Evolutionary conservation across 2,797 vertebrate genomes (phyloP).

Genomic region (Propithecus perrieri): DNA sequence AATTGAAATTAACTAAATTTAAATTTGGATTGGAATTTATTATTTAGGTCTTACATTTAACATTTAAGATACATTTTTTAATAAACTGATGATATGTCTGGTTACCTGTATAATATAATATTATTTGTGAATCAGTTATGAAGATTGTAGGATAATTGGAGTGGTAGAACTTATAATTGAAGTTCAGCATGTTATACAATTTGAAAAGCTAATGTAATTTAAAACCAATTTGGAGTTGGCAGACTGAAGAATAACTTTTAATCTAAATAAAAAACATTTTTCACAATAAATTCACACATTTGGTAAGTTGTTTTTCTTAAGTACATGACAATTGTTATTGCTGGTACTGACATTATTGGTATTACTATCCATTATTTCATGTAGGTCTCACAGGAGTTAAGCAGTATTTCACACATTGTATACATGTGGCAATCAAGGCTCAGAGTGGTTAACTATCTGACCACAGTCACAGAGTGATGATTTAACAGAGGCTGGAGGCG

Average conservation of each 20-base stretch:
- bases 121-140: background rate
- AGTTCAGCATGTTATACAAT: background rate
- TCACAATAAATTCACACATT: background rate
- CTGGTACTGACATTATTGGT: background rate
- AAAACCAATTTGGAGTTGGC: background rate
- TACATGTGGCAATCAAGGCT: background rate
- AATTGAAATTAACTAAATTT: background rate
- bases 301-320: background rate
- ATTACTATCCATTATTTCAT: background rate
- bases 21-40: background rate
- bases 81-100: background rate
- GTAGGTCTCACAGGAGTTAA: background rate
- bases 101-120: background rate
- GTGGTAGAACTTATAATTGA: background rate
- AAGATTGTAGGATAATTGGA: too few relatives aligned
- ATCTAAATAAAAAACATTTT: background rate
- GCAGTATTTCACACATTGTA: background rate
- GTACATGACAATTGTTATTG: background rate
- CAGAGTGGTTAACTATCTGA: background rate
- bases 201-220: background rate
- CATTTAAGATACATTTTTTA: background rate
- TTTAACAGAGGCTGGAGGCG: background rate
- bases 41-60: background rate
- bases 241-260: background rate
- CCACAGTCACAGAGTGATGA: background rate